Evolutionary conservation across 92 coral and sea anemone species (phyloP), one percentile per base, ranked within the genome.

Genomic region (Blastomussa wellsi): DNA sequence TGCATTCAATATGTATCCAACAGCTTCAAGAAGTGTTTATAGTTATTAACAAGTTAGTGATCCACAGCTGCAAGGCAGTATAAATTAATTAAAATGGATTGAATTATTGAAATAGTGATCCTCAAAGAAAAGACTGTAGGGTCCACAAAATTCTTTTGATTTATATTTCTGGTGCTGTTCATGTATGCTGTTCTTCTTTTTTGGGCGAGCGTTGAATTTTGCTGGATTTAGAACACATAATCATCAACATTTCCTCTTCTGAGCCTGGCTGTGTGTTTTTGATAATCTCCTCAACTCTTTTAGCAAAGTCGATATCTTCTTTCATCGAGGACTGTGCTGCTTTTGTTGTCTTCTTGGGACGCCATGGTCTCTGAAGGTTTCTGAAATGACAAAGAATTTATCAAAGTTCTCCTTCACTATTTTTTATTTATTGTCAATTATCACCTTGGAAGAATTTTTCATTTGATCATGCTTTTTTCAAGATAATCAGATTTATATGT

Each of bases 221-320:
- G 77, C 78, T 82, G 20, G 88, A 79, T 19, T 48, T 86, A 33
- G 87, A 77, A 20, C 79, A 26, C 95, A 93, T 91, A 35, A 93
- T 89, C 80, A 83, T 79, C 12, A 29, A 39, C 78, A 89, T 91
- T 82, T 93, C 97, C 36, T 93, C 97, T 26, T 86, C 90, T 13
- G 97, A 93, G 31, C 97, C 98, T 8, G 98, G 93, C 22, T 85
- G 81, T n/a, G 95, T 87, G 68, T 87, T 93, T 65, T 90, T 90
- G 72, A 96, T 92, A 19, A 96, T 96, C 37, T 91, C 93, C 83
- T 96, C 98, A 3, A 96, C 98, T 72, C 93, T 94, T 55, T 87
- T 86, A 12, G 98, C 98, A 88, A 90, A 94, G 33, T 86, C 92
- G 14, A 91, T 82, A 60, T 96, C 98, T 78, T 96, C 98, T 53